Conservation (phyloP, 2,888 invertebrate genomes). For the Drosophila colorata region DNA sequence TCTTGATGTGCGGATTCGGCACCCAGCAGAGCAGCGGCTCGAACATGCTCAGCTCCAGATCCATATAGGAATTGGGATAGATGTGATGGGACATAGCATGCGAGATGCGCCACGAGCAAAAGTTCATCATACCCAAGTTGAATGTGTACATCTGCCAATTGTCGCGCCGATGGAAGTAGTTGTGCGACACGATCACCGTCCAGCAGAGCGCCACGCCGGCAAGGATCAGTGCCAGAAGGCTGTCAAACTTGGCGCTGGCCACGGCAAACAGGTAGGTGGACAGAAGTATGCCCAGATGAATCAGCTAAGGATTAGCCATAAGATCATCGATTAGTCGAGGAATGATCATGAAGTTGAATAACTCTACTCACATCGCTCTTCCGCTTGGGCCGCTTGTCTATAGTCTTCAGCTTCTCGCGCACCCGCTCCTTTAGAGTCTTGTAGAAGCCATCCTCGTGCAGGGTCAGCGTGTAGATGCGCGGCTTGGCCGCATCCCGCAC, state of each 20-base stretch:
- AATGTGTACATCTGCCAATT: conserved; percentile 93
- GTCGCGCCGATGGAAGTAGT: conserved; percentile 91
- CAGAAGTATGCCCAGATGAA: conserved; percentile 84
- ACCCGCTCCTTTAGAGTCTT: conserved; percentile 88
- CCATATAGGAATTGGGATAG: conserved; percentile 91
- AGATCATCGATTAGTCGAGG: not conserved
- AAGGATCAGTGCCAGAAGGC: conserved; percentile 79
- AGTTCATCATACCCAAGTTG: conserved; percentile 88
- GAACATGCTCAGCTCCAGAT: conserved; percentile 89
- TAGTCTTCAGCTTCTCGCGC: conserved; percentile 86
- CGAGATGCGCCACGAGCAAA: conserved; percentile 90
- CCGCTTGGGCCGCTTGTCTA: conserved; percentile 84
- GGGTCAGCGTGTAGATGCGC: conserved; percentile 90
- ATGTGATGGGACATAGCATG: conserved; percentile 92
- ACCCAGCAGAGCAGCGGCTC: conserved; percentile 90
- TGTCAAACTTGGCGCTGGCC: conserved; percentile 82
- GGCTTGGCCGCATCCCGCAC: conserved; percentile 88
- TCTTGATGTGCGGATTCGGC: conserved; percentile 87
- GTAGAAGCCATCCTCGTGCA: conserved; percentile 91
- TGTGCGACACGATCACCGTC: conserved; percentile 89
- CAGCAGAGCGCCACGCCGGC: conserved; percentile 88
- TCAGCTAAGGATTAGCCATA: conserved; percentile 66
- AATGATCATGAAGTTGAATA: not conserved
- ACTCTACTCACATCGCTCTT: conserved; percentile 82
- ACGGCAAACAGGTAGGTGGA: conserved; percentile 83